phyloP scores from a whole-genome alignment of 2,113 vertebrate genomes.

The Hippolais icterina region DNA sequence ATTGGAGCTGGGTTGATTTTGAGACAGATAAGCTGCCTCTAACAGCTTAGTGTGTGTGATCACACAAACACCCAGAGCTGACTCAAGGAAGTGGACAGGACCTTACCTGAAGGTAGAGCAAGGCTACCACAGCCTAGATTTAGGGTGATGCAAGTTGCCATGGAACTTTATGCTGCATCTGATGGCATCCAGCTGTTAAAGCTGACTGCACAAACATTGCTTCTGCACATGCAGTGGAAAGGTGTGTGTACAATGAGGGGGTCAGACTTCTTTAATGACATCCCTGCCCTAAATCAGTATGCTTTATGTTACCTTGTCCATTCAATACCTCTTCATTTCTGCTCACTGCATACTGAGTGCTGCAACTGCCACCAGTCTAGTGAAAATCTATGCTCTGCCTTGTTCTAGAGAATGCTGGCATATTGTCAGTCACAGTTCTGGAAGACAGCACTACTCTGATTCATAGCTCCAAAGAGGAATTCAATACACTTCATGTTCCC shows the following conservation, averaged over 20 bases:
- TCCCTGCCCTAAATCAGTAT: neutral
- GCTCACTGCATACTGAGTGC: neutral
- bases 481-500: neutral
- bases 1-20: neutral
- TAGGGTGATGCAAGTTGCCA: neutral
- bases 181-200: neutral
- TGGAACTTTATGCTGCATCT: neutral
- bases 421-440: neutral
- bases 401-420: neutral
- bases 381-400: neutral
- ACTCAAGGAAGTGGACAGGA: neutral
- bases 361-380: neutral
- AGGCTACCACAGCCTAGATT: neutral
- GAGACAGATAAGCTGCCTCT: neutral
- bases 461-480: neutral
- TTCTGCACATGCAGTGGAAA: neutral
- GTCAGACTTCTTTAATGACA: neutral
- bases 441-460: neutral
- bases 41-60: neutral
- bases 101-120: neutral
- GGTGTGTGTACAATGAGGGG: accelerated
- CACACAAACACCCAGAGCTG: neutral
- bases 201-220: neutral
- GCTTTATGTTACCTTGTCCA: neutral
- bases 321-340: neutral